Evolutionary conservation across 2,797 vertebrate species (phyloP), one percentile per base, ranked within the genome.

Genomic region (Tapera naevia): DNA sequence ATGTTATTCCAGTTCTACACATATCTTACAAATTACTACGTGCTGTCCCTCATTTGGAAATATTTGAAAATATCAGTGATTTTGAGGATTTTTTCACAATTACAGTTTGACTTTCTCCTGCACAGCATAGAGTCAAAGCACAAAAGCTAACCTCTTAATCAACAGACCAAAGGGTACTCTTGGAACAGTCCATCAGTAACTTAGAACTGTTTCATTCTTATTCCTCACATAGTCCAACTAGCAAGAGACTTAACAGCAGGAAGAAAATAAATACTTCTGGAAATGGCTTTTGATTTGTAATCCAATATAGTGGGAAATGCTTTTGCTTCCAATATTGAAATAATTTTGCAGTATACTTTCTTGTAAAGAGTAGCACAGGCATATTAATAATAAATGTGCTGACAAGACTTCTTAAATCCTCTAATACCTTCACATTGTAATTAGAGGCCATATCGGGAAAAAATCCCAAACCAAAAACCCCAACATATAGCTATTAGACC

Each of bases 1-100:
- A 91, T 80, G 64, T 95, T 94, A 95, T 97, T 97, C 84, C 80
- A 96, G 65, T 81, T 91, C 87, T 96, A 97, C 35, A 91, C 24
- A 46, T 91, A 96, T 84, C 58, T 96, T 97, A 93, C 82, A 97
- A 85, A 94, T 95, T 88, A 92, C 65, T 94, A 89, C 50, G 54
- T 10, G 1, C 64, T 88, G 95, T 93, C 78, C 87, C 67, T 97
- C 79, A 69, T 76, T 82, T 93, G 67, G 45, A 96, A 95, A 94
- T 64, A 81, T 89, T 88, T 93, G 46, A 33, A 97, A 93, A 56
- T 81, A 94, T 28, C 76, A 61, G 73, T 56, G 83, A 13, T 93
- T 95, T 93, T 78, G 46, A 94, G 30, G 61, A 93, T 92, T 94
- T 54, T 94, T 91, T 65, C 64, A 73, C 88, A 89, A 35, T 87